Conservation (phyloP, 2,888 invertebrate species). For the Drosophila limbata region DNA sequence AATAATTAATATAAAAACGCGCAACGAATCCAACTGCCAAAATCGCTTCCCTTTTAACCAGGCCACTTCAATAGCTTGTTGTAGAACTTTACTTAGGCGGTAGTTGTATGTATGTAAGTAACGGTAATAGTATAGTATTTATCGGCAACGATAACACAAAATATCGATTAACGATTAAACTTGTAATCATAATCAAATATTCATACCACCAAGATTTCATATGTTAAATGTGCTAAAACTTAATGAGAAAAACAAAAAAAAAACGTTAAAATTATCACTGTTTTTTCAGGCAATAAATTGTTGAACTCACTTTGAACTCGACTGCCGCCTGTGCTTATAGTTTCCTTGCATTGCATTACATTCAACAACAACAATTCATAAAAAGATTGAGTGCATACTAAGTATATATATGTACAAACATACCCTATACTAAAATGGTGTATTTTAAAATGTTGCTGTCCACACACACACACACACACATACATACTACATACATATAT, state of each 20-base stretch:
- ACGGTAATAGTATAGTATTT: conserved; percentile 21
- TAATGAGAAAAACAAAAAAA: conserved; percentile 5
- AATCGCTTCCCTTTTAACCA: conserved; percentile 70
- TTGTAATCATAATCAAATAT: conserved; percentile 55
- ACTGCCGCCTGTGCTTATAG: conserved; percentile 56
- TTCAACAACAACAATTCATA: conserved; percentile 29
- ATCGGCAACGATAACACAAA: neutral
- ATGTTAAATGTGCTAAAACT: conserved; percentile 34
- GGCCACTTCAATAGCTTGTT: conserved; percentile 69
- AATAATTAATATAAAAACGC: conserved; percentile 55
- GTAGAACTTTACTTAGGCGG: conserved; percentile 59
- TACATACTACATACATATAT: conserved; percentile 41
- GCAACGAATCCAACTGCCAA: conserved; percentile 81
- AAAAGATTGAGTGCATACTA: conserved; percentile 34
- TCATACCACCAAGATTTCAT: conserved; percentile 74
- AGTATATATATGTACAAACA: conserved; percentile 24
- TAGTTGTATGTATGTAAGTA: conserved; percentile 73
- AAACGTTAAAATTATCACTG: conserved; percentile 16
- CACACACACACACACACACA: conserved; percentile 44
- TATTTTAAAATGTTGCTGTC: conserved; percentile 76
- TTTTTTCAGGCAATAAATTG: conserved; percentile 4
- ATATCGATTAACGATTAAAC: conserved; percentile 27
- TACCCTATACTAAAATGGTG: conserved; percentile 53
- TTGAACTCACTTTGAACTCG: conserved; percentile 16
- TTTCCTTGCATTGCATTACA: conserved; percentile 44